Evolutionary conservation across 2,797 vertebrate species (phyloP), one percentile per base, ranked within the genome.

Genomic region (Nyctibius grandis): DNA sequence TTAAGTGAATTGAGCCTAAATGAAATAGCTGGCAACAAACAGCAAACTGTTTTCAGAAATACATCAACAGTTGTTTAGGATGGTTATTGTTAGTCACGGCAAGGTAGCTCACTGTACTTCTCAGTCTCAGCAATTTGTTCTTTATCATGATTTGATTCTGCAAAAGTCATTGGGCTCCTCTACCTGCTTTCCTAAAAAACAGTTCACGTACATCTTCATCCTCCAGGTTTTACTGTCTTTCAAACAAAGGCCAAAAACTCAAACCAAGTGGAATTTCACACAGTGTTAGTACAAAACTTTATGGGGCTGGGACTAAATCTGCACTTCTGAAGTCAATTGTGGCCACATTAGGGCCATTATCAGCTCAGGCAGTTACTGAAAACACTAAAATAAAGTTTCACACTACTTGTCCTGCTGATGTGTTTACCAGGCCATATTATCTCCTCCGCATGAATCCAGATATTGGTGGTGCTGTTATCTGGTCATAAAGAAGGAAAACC

Each of bases 341-440:
- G 84, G 75, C 86, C 68, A 44, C 90, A 75, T 94, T 85, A 95
- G 80, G 74, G 74, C 64, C 91, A 95, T 96, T 94, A 93, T 95
- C 91, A 93, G 64, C 40, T 92, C 75, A 73, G 33, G 60, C 88
- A 83, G 80, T 94, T 77, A 85, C 72, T 83, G 70, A 85, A 96
- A 89, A 88, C 78, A 81, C 75, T 85, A 70, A 91, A 94, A 93
- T 74, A 36, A 91, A 80, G 53, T 95, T 95, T 92, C 85, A 69
- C 67, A 53, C 77, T 82, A 29, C 72, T 89, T 88, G 64, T 82
- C 69, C 75, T 73, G 53, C 68, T 89, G 86, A 94, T 96, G 81
- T 83, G 50, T 85, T 96, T 96, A 89, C 53, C 94, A 93, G 92
- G 73, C 50, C 6, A 6, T 80, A 77, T 63, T 94, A 88, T 91